Evolutionary conservation across 2,888 invertebrate species (phyloP).

Genomic region (Morpho helenor): DNA sequence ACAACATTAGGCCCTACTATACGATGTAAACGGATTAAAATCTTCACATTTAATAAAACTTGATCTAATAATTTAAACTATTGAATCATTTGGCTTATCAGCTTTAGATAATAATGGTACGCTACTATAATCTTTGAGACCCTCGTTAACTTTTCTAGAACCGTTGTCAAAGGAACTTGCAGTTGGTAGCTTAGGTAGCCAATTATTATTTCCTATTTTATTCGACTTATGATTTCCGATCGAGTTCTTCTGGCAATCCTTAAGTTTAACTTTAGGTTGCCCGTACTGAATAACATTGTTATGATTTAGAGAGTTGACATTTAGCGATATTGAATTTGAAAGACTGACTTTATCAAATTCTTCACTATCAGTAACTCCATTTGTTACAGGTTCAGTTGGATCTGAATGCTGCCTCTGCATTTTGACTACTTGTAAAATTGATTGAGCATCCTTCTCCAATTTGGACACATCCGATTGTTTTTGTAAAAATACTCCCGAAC

Average conservation of each 20-base stretch:
- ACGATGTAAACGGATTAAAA: neutral
- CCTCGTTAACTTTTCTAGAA: conserved; percentile 52
- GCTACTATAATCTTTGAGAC: conserved; percentile 70
- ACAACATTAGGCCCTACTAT: neutral
- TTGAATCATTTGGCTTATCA: conserved; percentile 67
- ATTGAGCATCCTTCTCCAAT: conserved; percentile 61
- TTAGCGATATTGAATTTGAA: conserved; percentile 60
- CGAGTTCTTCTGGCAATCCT: conserved; percentile 55
- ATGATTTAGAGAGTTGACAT: conserved; percentile 61
- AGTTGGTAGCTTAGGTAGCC: conserved; percentile 66
- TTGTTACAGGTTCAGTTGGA: conserved; percentile 55
- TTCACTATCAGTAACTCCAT: conserved; percentile 51
- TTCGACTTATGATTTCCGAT: conserved; percentile 56
- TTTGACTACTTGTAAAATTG: conserved; percentile 55
- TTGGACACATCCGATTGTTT: conserved; percentile 50
- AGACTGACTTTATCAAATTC: conserved; percentile 54
- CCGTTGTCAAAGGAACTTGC: conserved; percentile 71
- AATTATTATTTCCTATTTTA: conserved; percentile 73
- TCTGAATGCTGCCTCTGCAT: conserved; percentile 63
- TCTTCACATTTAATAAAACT: neutral
- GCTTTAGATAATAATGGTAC: conserved; percentile 67
- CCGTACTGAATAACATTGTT: conserved; percentile 48
- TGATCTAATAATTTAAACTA: conserved; percentile 42
- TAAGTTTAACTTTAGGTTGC: conserved; percentile 64
- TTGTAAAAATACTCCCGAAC: conserved; percentile 59